These are phyloP conservation scores for Atractosteus spatula DNA, from an alignment of 2,113 vertebrate species.

Conservation along the genomic window DNA sequence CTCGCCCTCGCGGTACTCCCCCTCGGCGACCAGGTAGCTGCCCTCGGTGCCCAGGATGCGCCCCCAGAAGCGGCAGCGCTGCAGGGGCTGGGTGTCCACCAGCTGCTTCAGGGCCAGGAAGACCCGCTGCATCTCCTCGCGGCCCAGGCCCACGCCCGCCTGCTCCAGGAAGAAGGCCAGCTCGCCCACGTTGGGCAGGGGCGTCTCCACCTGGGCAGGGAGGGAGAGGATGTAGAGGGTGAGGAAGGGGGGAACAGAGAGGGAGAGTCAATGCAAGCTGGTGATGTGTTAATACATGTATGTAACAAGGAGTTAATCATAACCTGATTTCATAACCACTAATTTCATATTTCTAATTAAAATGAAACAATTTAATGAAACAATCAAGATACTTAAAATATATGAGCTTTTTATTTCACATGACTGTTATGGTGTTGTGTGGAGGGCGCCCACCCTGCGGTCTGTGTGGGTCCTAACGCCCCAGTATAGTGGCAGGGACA, in stretches of 20 bases:
- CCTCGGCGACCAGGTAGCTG: constrained; percentile 88
- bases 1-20: constrained; percentile 71
- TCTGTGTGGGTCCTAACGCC: too few species aligned
- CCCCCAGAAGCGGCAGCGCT: constrained; percentile 87
- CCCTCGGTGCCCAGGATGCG: constrained; percentile 81
- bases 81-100: constrained; percentile 66
- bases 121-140: constrained; percentile 81
- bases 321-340: too few species aligned
- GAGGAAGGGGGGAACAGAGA: background rate
- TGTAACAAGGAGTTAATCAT: too few species aligned
- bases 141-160: constrained; percentile 78
- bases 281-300: too few species aligned
- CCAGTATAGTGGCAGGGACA: too few species aligned
- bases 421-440: too few species aligned
- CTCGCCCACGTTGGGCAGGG: constrained; percentile 83
- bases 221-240: background rate
- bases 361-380: too few species aligned
- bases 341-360: too few species aligned
- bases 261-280: too few species aligned
- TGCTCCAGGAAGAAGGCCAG: constrained; percentile 86
- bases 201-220: constrained; percentile 60
- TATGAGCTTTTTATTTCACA: too few species aligned
- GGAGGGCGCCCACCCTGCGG: too few species aligned
- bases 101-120: constrained; percentile 86
- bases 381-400: too few species aligned